A percentile compares a stretch with the other conserved stretches of the same genome.
Conservation (phyloP, 2,888 invertebrate species). For the Synanthedon tipuliformis region DNA sequence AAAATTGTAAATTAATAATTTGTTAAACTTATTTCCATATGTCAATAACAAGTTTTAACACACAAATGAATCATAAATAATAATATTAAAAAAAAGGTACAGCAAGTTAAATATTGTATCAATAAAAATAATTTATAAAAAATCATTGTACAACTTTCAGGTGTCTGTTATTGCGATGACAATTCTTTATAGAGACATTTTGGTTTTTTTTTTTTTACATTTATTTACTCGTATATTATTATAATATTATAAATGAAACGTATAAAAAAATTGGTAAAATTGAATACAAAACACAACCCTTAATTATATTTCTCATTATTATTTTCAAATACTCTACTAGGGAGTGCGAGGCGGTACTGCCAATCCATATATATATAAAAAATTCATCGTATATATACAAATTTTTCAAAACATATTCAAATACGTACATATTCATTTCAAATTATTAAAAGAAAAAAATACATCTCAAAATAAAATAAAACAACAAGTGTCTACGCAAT, state of each 20-base stretch:
- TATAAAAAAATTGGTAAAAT: constrained; percentile 7
- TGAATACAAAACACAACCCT: constrained; percentile 45
- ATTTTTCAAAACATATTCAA: no score
- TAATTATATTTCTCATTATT: constrained; percentile 51
- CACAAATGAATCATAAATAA: background rate
- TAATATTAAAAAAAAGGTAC: no score
- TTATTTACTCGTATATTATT: constrained; percentile 5
- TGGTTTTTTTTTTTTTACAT: background rate
- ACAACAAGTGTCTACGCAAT: no score
- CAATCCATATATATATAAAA: no score
- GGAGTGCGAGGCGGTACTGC: no score
- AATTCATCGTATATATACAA: no score
- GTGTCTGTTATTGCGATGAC: constrained; percentile 40
- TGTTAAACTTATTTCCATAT: no score
- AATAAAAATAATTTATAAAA: background rate
- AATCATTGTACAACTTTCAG: constrained; percentile 48
- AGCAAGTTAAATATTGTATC: background rate
- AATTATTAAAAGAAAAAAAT: no score
- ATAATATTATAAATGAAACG: constrained; percentile 5
- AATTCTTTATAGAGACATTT: constrained; percentile 7
- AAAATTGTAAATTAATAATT: no score
- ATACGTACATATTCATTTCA: no score
- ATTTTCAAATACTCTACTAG: background rate
- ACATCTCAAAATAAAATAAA: no score
- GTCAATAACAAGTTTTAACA: background rate